Evolutionary conservation across 2,797 vertebrate species (phyloP).

Genomic region (Gastrophryne carolinensis): DNA sequence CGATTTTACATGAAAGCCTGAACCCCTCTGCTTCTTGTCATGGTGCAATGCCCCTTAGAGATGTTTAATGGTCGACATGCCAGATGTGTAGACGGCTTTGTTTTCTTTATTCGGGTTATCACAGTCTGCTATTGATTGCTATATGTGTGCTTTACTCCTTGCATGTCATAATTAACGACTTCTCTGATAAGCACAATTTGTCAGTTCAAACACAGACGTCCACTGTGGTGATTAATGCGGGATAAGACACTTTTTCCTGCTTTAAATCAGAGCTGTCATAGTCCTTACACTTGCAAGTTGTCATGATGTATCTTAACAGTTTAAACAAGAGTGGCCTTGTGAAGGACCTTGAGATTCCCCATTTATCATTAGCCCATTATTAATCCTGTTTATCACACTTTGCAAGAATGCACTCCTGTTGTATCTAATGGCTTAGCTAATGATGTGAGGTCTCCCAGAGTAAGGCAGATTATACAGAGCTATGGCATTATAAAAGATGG

Average conservation of each 20-base stretch:
- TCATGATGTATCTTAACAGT: conserved; percentile 4
- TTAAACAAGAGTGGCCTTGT: conserved; percentile 25
- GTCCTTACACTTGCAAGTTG: conserved; percentile 16
- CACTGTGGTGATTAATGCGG: conserved; percentile 10
- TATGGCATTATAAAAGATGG: neutral
- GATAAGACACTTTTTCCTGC: conserved; percentile 16
- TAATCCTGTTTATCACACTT: neutral
- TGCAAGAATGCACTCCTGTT: conserved; percentile 1
- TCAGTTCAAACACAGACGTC: conserved; percentile 44
- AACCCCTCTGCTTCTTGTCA: conserved; percentile 62
- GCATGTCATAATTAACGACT: conserved; percentile 53
- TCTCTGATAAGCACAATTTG: conserved; percentile 44
- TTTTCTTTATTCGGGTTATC: conserved; percentile 58
- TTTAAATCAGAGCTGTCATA: conserved; percentile 31
- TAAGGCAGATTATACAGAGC: neutral
- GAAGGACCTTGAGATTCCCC: conserved; percentile 41
- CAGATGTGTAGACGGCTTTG: conserved; percentile 54
- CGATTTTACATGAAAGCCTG: conserved; percentile 62
- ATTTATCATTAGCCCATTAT: conserved; percentile 34
- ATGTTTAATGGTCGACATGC: conserved; percentile 61
- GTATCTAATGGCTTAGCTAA: neutral
- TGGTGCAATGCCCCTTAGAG: conserved; percentile 52
- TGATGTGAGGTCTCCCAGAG: neutral
- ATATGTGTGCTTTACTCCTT: conserved; percentile 22
- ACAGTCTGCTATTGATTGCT: conserved; percentile 48